phyloP scores from a whole-genome alignment of 2,888 invertebrate species.

The Tetranychus piercei region DNA sequence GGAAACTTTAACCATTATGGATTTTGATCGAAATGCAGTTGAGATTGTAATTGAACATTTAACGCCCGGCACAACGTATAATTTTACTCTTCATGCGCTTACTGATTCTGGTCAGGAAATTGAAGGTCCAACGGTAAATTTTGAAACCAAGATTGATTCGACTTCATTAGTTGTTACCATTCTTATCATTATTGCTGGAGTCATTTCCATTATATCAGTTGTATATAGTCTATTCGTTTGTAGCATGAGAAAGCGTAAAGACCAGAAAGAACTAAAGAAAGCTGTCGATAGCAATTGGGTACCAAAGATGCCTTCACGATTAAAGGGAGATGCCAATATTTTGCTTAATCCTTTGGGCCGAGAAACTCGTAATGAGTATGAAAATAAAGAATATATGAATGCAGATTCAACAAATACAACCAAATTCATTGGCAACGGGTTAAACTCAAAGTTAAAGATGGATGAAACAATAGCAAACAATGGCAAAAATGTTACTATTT shows the following conservation, averaged over 20 bases:
- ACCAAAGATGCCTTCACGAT: not conserved
- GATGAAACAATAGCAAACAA: not conserved
- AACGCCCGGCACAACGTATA: not conserved
- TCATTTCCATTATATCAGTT: not conserved
- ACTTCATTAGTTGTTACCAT: not conserved
- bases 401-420: not conserved
- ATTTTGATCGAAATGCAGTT: not conserved
- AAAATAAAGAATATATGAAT: conserved; percentile 8
- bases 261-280: not conserved
- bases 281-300: not conserved
- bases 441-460: not conserved
- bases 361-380: not conserved
- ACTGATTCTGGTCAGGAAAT: not conserved
- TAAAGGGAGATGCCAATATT: conserved; percentile 4
- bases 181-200: not conserved
- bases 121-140: not conserved
- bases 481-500: not conserved
- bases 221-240: not conserved
- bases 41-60: not conserved
- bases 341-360: not conserved
- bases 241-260: conserved; percentile 4
- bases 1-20: not conserved
- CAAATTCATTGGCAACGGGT: not conserved
- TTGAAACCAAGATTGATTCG: not conserved
- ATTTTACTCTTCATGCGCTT: not conserved